Evolutionary conservation across 2,113 vertebrate genomes (phyloP).

Genomic region (Antigone vipio): DNA sequence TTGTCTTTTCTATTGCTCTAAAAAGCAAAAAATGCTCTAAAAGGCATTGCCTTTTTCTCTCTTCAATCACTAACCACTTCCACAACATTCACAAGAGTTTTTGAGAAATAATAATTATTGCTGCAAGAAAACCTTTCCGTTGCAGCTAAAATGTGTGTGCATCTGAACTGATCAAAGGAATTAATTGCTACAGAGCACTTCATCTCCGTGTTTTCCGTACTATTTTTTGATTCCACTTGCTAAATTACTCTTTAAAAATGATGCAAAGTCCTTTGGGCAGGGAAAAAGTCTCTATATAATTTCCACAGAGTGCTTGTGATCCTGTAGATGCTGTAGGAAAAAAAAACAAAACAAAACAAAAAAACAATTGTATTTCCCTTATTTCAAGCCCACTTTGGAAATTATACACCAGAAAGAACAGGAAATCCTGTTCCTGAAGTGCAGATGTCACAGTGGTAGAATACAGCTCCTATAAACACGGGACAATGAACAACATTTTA

Average conservation of each 20-base stretch:
- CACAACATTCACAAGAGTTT: background rate
- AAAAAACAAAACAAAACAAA: background rate
- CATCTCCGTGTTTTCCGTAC: background rate
- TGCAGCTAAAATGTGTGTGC: background rate
- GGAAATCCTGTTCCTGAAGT: slow-evolving; percentile 12
- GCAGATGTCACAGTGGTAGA: background rate
- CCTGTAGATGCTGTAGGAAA: background rate
- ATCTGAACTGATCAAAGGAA: background rate
- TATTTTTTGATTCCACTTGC: background rate
- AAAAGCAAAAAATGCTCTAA: too few relatives aligned
- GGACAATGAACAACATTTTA: background rate
- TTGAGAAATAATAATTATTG: background rate
- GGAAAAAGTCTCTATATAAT: background rate
- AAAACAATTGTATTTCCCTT: background rate
- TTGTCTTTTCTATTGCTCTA: background rate
- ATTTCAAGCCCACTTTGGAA: background rate
- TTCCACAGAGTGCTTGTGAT: background rate
- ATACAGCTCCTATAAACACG: background rate
- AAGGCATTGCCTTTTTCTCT: background rate
- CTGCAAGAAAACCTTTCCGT: background rate
- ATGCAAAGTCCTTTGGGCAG: background rate
- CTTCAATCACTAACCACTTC: background rate
- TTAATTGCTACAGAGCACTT: background rate
- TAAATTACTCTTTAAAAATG: background rate
- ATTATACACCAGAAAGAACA: background rate